These are phyloP conservation scores for Harpagus bidentatus DNA, from an alignment of 2,113 vertebrate species.

Conservation along the genomic window DNA sequence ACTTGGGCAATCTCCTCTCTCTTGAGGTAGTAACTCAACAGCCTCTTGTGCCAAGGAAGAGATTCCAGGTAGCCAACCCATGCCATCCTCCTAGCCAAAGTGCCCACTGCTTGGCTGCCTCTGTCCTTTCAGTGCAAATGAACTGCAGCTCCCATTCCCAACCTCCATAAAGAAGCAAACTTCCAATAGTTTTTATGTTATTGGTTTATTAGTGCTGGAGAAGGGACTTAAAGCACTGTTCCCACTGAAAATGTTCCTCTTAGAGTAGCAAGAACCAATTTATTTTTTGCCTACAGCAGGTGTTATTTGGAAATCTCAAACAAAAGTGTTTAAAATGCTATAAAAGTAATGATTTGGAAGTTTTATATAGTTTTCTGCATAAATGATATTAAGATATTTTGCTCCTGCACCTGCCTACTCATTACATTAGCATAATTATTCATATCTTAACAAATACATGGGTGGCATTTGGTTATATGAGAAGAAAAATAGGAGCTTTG, in stretches of 20 bases:
- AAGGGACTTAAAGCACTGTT: background rate
- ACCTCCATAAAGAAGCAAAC: background rate
- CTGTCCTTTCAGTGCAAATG: constrained; percentile 2
- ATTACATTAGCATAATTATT: constrained; percentile 69
- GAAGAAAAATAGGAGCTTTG: constrained; percentile 26
- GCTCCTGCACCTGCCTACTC: constrained; percentile 69
- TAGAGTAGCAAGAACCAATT: background rate
- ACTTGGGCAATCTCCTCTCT: background rate
- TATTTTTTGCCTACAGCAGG: constrained; percentile 53
- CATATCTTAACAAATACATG: constrained; percentile 48
- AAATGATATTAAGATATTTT: constrained; percentile 71
- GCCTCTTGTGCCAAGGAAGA: constrained; percentile 38
- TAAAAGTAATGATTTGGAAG: constrained; percentile 48
- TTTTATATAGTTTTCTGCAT: constrained; percentile 59
- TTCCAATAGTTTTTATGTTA: background rate
- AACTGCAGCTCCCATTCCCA: background rate
- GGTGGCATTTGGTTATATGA: constrained; percentile 20
- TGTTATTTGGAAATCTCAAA: constrained; percentile 63
- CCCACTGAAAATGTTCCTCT: background rate
- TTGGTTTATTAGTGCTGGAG: background rate
- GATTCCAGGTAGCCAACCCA: constrained; percentile 20
- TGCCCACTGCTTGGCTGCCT: constrained; percentile 17
- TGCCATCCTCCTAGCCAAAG: constrained; percentile 18
- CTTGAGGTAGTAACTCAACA: background rate
- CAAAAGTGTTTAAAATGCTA: constrained; percentile 49